Evolutionary conservation across 1,140 invertebrate species (phyloP), one percentile per base, ranked within the genome.

Genomic region (Bombus difficillimus): DNA sequence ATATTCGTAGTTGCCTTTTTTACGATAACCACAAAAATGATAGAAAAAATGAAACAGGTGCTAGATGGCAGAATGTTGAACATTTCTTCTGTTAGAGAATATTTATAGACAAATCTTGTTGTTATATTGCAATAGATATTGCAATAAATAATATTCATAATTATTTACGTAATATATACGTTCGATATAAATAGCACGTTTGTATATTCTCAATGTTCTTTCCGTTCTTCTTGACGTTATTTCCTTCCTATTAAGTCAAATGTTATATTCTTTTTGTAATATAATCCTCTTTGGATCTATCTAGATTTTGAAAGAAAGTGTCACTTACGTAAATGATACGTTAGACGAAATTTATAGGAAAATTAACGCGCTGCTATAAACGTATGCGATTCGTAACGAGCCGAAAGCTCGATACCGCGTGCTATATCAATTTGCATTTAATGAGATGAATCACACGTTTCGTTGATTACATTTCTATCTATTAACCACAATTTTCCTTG

Each of bases 341-440:
- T 18, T 25, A 37, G 37, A 69, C 25, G 3, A 69, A 22, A 69
- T 37, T 37, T 22, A 37, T 1, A 25, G 22, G 22, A 10, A 25
- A 69, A 37, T 37, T 39, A 69, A 39, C 15, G 18, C 25, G 34
- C 25, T 69, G 3, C 3, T 69, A 25, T 69, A 37, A 69, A 69
- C 37, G 34, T 25, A 4, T 2, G 1, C 25, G 32, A 74, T 62
- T 64, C 2, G 10, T 18, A 18, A 37, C 13, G 37, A 59, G 25
- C 2, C 39, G 6, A 9, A 76, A 39, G 25, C 8, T 59, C 25
- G 25, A 13, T 18, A 12, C 1, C 39, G n/a, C 25, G 66, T 73
- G 73, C 34, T 37, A 47, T 22, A 47, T 83, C 77, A 64, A 81
- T 66, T 66, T 53, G 13, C 43, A 34, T 41, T 85, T 72, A 69